These are phyloP conservation scores for Drosophila mimica DNA, from an alignment of 2,888 invertebrate species.

Conservation along the genomic window DNA sequence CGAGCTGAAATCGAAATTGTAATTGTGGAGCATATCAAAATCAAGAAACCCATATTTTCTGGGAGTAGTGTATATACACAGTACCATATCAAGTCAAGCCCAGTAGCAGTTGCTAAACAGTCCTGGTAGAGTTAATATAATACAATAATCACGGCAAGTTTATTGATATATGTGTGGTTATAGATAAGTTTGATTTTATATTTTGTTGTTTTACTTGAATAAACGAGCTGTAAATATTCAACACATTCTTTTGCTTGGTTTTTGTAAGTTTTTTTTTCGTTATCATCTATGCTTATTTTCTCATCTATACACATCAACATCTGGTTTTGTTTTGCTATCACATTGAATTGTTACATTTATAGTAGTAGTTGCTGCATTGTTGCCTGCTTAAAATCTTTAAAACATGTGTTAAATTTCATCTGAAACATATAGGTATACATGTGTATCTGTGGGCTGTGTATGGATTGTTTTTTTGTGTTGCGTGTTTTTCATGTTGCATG, in stretches of 20 bases:
- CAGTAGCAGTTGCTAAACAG: conserved; percentile 24
- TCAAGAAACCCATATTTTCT: background rate
- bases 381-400: conserved; percentile 77
- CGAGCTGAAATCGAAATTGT: background rate
- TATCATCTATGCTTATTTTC: conserved; percentile 72
- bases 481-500: conserved; percentile 31
- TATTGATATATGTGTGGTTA: conserved; percentile 72
- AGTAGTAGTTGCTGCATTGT: conserved; percentile 80
- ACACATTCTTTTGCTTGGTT: conserved; percentile 68
- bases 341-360: conserved; percentile 85
- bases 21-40: background rate
- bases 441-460: conserved; percentile 46
- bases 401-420: conserved; percentile 77
- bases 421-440: conserved; percentile 73
- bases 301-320: conserved; percentile 77
- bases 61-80: background rate
- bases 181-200: conserved; percentile 76
- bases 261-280: conserved; percentile 52
- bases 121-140: conserved; percentile 21
- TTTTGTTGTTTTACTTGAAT: conserved; percentile 64
- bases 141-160: conserved; percentile 79
- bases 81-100: background rate
- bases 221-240: conserved; percentile 82
- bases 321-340: conserved; percentile 83
- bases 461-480: conserved; percentile 39